Conservation (phyloP, 2,113 vertebrate genomes). For the Leucoraja erinaceus region DNA sequence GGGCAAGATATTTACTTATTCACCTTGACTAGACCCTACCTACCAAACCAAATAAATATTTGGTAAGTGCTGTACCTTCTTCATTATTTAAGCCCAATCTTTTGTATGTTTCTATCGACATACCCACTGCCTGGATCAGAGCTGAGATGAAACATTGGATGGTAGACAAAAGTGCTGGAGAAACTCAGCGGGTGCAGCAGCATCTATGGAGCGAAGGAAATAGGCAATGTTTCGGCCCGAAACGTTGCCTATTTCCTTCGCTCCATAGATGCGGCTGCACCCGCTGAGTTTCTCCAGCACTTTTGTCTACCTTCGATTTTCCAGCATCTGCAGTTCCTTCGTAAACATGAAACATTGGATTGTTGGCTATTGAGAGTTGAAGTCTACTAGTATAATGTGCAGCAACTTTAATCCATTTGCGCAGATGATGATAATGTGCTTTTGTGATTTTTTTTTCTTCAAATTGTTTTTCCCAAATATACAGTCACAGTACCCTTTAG, state of each 20-base stretch:
- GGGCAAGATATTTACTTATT: neutral
- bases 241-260: too few species aligned
- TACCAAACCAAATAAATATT: neutral
- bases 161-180: too few species aligned
- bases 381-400: neutral
- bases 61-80: neutral
- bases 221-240: too few species aligned
- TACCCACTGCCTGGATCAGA: neutral
- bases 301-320: too few species aligned
- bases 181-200: too few species aligned
- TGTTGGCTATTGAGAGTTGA: neutral
- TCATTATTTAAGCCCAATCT: neutral
- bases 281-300: too few species aligned
- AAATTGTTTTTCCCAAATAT: neutral
- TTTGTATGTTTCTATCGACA: neutral
- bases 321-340: too few species aligned
- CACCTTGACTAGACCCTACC: neutral
- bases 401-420: neutral
- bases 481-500: neutral
- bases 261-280: too few species aligned
- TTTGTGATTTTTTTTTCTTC: neutral
- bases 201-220: too few species aligned
- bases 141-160: neutral
- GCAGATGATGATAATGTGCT: neutral
- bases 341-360: neutral